Evolutionary conservation across 92 coral and sea anemone genomes (phyloP), one percentile per base, ranked within the genome.

Genomic region (Porites divaricata): DNA sequence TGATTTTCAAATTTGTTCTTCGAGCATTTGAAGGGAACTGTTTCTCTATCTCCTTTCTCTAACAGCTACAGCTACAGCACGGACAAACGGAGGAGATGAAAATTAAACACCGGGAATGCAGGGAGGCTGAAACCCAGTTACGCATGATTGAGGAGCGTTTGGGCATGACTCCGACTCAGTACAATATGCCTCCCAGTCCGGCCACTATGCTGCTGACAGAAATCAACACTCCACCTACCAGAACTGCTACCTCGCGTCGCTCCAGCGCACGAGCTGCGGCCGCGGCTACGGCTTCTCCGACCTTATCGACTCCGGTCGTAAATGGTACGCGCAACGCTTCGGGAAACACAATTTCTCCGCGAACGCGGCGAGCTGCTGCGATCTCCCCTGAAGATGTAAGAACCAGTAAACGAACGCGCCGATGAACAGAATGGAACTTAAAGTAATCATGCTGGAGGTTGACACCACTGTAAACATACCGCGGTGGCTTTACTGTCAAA

Each of bases 101-200:
- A 75, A 82, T 86, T 19, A 96, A 96, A 73, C 99, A 96, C 76
- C 89, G 89, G 26, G 99, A 96, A 79, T 96, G 99, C 80, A 94
- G 95, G n/a, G 98, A 96, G 78, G 99, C 99, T 4, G 99, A 96
- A 85, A 88, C 91, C 48, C 98, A 96, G 79, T 82, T 96, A 59
- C 99, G 99, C 59, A 78, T 91, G 92, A 94, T 96, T 13, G 99
- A 96, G 77, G 95, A 96, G 86, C 94, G 94, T 63, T 95, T 96
- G 25, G 99, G 99, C 16, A 96, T 96, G 99, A 96, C 99, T 0
- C 99, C 99, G 13, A 95, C 97, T 28, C 95, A 94, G 77, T 96
- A 96, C 86, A 97, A 96, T 89, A 96, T 96, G 99, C 99, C 99
- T 0, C 98, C 99, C 57, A 94, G 98, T 71, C 99, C 99, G 23